Conservation (phyloP, 2,888 invertebrate species). For the Conchocele bisecta region DNA sequence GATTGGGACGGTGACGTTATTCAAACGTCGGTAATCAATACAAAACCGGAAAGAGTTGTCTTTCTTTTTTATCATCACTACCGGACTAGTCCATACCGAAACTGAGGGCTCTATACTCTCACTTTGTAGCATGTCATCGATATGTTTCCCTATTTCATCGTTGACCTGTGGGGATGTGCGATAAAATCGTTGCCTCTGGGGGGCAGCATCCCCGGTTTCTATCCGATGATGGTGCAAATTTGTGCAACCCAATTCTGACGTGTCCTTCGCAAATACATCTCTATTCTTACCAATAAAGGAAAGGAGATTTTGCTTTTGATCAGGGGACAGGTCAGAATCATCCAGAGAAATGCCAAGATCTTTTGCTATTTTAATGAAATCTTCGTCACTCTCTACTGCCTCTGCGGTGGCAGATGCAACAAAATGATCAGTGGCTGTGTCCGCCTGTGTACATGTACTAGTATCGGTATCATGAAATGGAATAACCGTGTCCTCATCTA, state of each 20-base stretch:
- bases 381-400: too few species aligned
- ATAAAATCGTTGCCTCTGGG: conserved; percentile 18
- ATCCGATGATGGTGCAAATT: conserved; percentile 20
- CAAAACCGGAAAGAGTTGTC: conserved; percentile 15
- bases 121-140: conserved; percentile 11
- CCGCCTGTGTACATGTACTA: neutral
- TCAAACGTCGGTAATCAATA: conserved; percentile 14
- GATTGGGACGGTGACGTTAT: conserved; percentile 25
- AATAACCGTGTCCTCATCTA: conserved; percentile 16
- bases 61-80: conserved; percentile 18
- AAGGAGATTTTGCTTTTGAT: conserved; percentile 12
- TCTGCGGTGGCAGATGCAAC: neutral
- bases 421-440: neutral
- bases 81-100: conserved; percentile 21
- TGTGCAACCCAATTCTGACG: conserved; percentile 42
- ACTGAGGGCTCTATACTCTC: conserved; percentile 21
- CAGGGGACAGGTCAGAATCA: conserved; percentile 4
- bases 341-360: conserved; percentile 27
- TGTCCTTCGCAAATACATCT: conserved; percentile 38
- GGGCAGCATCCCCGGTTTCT: conserved; percentile 18
- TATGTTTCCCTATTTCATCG: neutral
- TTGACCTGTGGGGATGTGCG: conserved; percentile 10
- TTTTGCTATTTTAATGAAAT: too few species aligned
- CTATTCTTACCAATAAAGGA: conserved; percentile 27
- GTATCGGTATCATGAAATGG: neutral